Conservation (phyloP, 2,797 vertebrate species). For the Girardinus metallicus region DNA sequence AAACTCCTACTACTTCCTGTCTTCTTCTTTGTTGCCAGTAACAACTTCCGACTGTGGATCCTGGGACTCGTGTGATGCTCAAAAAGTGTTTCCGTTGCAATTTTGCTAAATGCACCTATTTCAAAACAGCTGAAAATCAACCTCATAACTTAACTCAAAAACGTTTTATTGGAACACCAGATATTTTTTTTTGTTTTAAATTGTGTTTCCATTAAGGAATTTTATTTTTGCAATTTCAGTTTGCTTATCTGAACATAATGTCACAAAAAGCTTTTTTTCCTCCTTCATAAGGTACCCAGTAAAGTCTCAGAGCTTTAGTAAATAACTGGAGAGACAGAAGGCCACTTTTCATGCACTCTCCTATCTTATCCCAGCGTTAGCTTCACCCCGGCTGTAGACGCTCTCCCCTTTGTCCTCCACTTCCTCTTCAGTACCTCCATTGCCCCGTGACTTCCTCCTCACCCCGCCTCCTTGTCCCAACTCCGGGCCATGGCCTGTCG, state of each 20-base stretch:
- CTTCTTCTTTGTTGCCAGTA: too few relatives aligned
- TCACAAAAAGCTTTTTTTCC: neutral
- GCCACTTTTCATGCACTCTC: conserved; percentile 23
- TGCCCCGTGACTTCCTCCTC: conserved; percentile 41
- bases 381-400: conserved; percentile 40
- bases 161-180: too few relatives aligned
- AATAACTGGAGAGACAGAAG: conserved; percentile 31
- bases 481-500: conserved; percentile 66
- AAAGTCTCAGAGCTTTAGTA: conserved; percentile 14
- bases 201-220: too few relatives aligned
- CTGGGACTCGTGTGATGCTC: too few relatives aligned
- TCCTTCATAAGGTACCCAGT: conserved; percentile 9
- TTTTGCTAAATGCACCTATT: too few relatives aligned
- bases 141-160: too few relatives aligned
- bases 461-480: conserved; percentile 64
- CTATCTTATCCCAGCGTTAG: conserved; percentile 42
- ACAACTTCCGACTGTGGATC: too few relatives aligned
- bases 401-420: conserved; percentile 57
- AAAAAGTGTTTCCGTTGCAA: too few relatives aligned
- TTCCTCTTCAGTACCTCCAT: conserved; percentile 58
- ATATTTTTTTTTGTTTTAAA: too few relatives aligned
- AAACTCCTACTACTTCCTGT: too few relatives aligned
- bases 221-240: too few relatives aligned
- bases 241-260: neutral
- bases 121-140: too few relatives aligned